phyloP scores from a whole-genome alignment of 2,888 invertebrate species.

The Notodonta ziczac region DNA sequence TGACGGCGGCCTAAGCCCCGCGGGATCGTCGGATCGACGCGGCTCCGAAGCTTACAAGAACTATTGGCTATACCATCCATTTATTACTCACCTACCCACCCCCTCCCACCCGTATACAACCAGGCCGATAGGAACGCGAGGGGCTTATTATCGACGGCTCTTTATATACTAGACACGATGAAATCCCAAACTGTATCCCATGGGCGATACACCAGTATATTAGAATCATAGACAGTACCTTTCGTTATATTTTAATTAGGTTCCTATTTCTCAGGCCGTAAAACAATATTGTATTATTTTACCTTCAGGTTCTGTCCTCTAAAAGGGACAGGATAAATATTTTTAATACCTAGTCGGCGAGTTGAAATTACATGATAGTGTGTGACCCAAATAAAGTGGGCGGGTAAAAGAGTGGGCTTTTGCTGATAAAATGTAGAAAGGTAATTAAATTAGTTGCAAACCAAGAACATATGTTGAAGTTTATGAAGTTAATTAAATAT shows the following conservation, averaged over 20 bases:
- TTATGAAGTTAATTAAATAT: conserved; percentile 2
- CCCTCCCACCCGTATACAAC: neutral
- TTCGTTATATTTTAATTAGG: conserved; percentile 41
- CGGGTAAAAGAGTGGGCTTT: neutral
- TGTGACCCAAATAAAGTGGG: neutral
- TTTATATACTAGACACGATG: conserved; percentile 35
- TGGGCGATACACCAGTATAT: conserved; percentile 57
- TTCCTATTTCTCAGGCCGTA: conserved; percentile 23
- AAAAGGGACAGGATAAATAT: conserved; percentile 9
- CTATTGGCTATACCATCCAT: conserved; percentile 56
- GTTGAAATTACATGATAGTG: neutral
- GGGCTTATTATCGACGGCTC: conserved; percentile 12
- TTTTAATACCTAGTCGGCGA: neutral
- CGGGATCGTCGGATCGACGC: conserved; percentile 46
- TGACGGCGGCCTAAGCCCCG: conserved; percentile 67
- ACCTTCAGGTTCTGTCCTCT: conserved; percentile 13
- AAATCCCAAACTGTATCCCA: conserved; percentile 50
- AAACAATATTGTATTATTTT: conserved; percentile 17
- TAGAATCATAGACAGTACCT: conserved; percentile 50
- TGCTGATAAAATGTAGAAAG: neutral
- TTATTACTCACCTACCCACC: conserved; percentile 33
- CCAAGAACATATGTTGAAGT: conserved; percentile 3
- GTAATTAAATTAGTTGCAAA: neutral
- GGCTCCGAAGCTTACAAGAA: conserved; percentile 38
- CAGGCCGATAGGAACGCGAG: conserved; percentile 6